phyloP scores from a whole-genome alignment of 2,113 vertebrate species.

The Mohoua ochrocephala region DNA sequence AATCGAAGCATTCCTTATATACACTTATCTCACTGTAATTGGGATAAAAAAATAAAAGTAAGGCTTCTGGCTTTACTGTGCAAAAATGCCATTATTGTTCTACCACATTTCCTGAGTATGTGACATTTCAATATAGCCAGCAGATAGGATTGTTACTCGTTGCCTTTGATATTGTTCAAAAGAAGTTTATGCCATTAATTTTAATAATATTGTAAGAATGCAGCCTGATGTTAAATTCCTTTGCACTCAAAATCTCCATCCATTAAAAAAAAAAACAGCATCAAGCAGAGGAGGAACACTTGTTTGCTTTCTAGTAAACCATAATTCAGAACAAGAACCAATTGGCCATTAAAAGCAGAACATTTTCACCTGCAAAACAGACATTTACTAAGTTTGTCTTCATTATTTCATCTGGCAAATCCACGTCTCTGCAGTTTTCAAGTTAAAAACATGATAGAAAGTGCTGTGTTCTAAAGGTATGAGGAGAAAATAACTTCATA shows the following conservation, averaged over 20 bases:
- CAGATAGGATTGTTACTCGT: neutral
- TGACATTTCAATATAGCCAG: neutral
- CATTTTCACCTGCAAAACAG: neutral
- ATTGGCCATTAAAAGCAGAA: neutral
- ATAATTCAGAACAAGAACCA: neutral
- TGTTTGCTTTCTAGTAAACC: neutral
- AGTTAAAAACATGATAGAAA: neutral
- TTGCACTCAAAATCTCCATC: neutral
- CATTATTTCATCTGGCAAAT: neutral
- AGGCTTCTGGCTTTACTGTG: neutral
- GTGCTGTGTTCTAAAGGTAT: neutral
- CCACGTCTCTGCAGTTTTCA: neutral
- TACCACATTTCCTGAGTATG: neutral
- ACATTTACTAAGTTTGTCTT: neutral
- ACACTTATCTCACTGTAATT: neutral
- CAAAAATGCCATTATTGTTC: neutral
- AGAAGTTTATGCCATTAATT: neutral
- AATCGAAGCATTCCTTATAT: neutral
- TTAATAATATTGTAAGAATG: neutral
- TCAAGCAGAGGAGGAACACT: neutral
- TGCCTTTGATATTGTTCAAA: neutral
- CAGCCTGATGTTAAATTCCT: neutral
- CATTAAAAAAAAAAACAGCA: neutral
- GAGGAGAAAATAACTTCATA: neutral
- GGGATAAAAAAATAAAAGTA: neutral